phyloP scores from a whole-genome alignment of 2,113 vertebrate genomes.

The Falcunculus frontatus region DNA sequence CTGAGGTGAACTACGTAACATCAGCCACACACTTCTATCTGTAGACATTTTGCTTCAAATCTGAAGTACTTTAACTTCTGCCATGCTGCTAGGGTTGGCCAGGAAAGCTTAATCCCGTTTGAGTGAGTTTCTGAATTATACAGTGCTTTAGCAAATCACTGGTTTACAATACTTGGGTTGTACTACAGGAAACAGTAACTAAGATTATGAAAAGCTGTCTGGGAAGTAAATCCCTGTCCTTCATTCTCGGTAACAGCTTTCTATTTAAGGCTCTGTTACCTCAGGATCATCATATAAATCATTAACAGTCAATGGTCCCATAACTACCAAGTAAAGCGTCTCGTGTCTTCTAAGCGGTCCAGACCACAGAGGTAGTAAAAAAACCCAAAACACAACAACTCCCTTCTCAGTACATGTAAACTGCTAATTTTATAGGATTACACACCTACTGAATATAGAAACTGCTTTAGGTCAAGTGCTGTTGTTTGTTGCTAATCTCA shows the following conservation, averaged over 20 bases:
- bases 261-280: neutral
- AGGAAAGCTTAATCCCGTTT: neutral
- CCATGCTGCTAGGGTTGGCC: rapidly evolving
- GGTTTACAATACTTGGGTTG: neutral
- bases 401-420: rapidly evolving
- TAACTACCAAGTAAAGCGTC: neutral
- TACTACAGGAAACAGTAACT: neutral
- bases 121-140: neutral
- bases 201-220: neutral
- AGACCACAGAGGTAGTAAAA: neutral
- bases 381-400: too few species aligned
- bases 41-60: neutral
- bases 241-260: rapidly evolving
- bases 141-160: neutral
- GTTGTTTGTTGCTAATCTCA: neutral
- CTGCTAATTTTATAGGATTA: neutral
- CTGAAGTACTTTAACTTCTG: neutral
- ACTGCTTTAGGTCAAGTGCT: neutral
- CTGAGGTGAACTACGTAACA: neutral
- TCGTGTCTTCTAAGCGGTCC: rapidly evolving
- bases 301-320: neutral
- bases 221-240: neutral
- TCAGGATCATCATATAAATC: neutral
- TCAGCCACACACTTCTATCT: neutral
- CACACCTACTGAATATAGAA: neutral